Conservation (phyloP, 2,113 vertebrate genomes). For the Oryzias melastigma region DNA sequence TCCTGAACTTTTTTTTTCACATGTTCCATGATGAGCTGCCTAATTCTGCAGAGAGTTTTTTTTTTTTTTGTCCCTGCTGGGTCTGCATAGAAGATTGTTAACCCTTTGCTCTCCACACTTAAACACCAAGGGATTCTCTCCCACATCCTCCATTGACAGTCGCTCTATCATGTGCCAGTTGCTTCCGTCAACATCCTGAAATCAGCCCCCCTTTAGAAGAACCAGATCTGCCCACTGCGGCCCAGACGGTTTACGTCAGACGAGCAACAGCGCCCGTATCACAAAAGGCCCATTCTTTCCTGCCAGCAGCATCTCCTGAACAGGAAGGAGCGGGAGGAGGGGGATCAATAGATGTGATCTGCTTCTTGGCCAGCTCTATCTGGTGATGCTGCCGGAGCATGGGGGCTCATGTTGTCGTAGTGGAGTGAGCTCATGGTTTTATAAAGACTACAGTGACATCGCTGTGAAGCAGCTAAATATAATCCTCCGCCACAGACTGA, state of each 20-base stretch:
- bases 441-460: conserved; percentile 77
- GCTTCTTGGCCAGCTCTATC: conserved; percentile 71
- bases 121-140: conserved; percentile 5
- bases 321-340: conserved; percentile 71
- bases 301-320: conserved; percentile 61
- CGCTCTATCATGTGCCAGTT: conserved; percentile 45
- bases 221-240: conserved; percentile 62
- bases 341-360: conserved; percentile 81
- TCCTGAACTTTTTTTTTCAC: conserved; percentile 71
- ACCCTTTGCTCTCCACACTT: conserved; percentile 51
- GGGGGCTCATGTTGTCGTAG: conserved; percentile 75
- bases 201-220: conserved; percentile 56
- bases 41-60: conserved; percentile 65
- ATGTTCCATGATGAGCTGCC: conserved; percentile 63
- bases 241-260: conserved; percentile 73
- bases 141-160: conserved; percentile 24
- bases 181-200: conserved; percentile 59
- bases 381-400: conserved; percentile 61
- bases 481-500: conserved; percentile 76
- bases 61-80: conserved; percentile 29
- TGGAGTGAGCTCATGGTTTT: conserved; percentile 80
- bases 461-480: conserved; percentile 78
- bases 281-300: conserved; percentile 58
- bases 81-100: conserved; percentile 53
- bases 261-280: conserved; percentile 61